A percentile compares a stretch with the other conserved stretches of the same genome.
These are phyloP conservation scores for Desmodus rotundus DNA, from an alignment of 2,113 vertebrate genomes.

Conservation along the genomic window DNA sequence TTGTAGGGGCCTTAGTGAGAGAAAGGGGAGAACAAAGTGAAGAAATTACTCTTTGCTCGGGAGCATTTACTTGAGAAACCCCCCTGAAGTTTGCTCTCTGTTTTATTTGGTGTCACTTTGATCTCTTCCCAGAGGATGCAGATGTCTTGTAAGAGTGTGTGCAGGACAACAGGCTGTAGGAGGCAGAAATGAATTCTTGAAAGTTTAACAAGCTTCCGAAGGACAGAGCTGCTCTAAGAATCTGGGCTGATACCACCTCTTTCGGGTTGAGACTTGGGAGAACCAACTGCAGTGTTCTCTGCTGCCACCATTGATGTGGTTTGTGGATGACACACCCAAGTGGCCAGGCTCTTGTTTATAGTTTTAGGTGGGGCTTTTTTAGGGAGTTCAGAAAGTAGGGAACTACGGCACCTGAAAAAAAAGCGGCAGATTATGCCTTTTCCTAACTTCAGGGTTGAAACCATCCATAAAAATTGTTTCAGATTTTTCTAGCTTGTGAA, in stretches of 20 bases:
- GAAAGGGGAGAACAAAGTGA: neutral
- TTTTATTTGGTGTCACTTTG: constrained; percentile 45
- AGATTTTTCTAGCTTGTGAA: constrained; percentile 3
- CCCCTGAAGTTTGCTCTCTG: neutral
- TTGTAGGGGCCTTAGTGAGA: neutral
- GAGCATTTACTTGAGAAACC: neutral
- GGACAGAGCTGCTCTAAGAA: neutral
- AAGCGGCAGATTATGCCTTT: neutral
- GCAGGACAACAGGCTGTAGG: neutral
- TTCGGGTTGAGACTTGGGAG: neutral
- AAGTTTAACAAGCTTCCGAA: neutral
- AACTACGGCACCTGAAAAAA: neutral
- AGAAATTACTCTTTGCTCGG: constrained; percentile 15
- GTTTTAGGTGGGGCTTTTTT: neutral
- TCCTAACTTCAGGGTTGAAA: neutral
- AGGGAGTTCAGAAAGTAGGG: neutral
- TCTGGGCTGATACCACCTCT: neutral
- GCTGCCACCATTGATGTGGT: neutral
- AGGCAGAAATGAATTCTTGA: constrained; percentile 18
- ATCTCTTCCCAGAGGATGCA: constrained; percentile 31
- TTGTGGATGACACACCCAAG: neutral
- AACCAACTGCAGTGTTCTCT: neutral
- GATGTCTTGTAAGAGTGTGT: constrained; percentile 31
- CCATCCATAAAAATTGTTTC: neutral
- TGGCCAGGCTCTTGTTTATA: neutral